A percentile compares a stretch with the other conserved stretches of the same genome.
Conservation (phyloP, 2,888 invertebrate genomes). For the Cryptus viduatorius region DNA sequence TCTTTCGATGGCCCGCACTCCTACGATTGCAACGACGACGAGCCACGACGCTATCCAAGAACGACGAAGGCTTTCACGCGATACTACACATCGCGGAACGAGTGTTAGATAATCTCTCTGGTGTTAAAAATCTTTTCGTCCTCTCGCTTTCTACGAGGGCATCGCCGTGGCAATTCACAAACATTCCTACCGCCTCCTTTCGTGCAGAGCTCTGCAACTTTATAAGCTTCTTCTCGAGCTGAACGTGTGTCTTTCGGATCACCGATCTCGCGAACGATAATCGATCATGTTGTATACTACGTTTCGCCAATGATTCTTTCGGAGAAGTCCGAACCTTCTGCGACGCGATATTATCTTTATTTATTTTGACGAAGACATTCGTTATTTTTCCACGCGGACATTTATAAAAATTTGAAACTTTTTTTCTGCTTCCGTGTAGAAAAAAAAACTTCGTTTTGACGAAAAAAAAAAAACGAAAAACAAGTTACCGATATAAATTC, state of each 20-base stretch:
- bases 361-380: background rate
- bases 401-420: background rate
- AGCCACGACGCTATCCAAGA: constrained; percentile 61
- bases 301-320: background rate
- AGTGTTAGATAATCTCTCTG: constrained; percentile 81
- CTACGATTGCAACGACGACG: constrained; percentile 43
- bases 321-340: background rate
- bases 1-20: constrained; percentile 19
- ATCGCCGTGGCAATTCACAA: constrained; percentile 50
- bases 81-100: constrained; percentile 51
- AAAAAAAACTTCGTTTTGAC: background rate
- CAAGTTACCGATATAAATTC: no score
- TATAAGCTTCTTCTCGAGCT: constrained; percentile 43
- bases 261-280: background rate
- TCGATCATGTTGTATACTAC: background rate
- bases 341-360: background rate
- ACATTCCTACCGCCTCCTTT: constrained; percentile 60
- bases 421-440: background rate
- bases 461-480: no score
- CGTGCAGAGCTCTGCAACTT: constrained; percentile 57
- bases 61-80: constrained; percentile 67
- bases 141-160: constrained; percentile 13
- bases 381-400: background rate
- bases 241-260: background rate
- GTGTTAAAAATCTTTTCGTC: constrained; percentile 76